These are phyloP conservation scores for Megalonaias nervosa DNA, from an alignment of 1,140 invertebrate species.

Conservation along the genomic window DNA sequence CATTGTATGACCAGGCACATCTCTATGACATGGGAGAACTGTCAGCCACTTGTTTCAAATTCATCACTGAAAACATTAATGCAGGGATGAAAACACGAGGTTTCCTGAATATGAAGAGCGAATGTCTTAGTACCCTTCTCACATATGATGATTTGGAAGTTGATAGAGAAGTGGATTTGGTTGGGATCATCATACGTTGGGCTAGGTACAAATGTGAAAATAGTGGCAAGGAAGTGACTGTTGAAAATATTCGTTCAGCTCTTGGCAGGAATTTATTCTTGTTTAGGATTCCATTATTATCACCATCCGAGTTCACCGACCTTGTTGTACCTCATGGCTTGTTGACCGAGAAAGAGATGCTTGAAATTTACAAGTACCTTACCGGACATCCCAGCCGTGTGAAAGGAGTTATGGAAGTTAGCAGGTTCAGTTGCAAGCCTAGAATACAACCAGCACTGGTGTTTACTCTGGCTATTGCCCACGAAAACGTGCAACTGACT, in stretches of 20 bases:
- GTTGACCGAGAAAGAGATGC: slow-evolving; percentile 19
- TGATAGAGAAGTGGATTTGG: slow-evolving; percentile 28
- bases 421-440: too few relatives aligned
- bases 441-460: too few relatives aligned
- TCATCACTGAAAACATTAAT: slow-evolving; percentile 32
- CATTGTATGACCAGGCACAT: slow-evolving; percentile 22
- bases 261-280: slow-evolving; percentile 14
- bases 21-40: slow-evolving; percentile 33
- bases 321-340: slow-evolving; percentile 11
- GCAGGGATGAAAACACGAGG: slow-evolving; percentile 25
- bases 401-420: too few relatives aligned
- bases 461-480: too few relatives aligned
- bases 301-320: slow-evolving; percentile 23
- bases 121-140: slow-evolving; percentile 7
- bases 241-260: slow-evolving; percentile 22
- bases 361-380: slow-evolving; percentile 30
- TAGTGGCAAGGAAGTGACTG: slow-evolving; percentile 23
- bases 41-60: slow-evolving; percentile 22
- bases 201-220: slow-evolving; percentile 25
- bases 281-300: slow-evolving; percentile 25
- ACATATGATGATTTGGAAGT: slow-evolving; percentile 20
- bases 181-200: slow-evolving; percentile 24
- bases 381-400: neutral
- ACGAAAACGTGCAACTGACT: too few relatives aligned
- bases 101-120: slow-evolving; percentile 22